Evolutionary conservation across 2,797 vertebrate genomes (phyloP).

Genomic region (Pelochelys cantorii): DNA sequence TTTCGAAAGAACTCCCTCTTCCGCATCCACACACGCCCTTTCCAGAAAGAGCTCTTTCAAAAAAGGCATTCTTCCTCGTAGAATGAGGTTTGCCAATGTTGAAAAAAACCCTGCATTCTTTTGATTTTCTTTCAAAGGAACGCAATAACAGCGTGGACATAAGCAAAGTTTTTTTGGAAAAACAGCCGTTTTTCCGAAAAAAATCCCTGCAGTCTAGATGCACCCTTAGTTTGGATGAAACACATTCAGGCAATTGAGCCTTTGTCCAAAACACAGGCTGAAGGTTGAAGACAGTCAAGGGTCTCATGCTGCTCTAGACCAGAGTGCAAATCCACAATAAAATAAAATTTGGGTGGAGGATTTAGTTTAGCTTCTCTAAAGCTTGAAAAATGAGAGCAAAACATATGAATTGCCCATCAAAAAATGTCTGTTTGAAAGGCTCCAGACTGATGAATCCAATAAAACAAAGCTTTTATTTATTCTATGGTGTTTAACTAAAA

Average conservation of each 20-base stretch:
- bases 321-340: background rate
- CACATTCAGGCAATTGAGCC: background rate
- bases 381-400: background rate
- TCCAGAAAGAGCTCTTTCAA: no score
- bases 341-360: background rate
- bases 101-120: no score
- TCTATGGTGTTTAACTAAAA: constrained; percentile 22
- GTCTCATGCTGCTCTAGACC: background rate
- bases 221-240: background rate
- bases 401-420: background rate
- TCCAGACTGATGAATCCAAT: background rate
- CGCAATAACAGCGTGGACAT: no score
- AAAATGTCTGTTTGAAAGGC: background rate
- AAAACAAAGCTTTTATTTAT: constrained; percentile 27
- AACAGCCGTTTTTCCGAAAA: no score
- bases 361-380: background rate
- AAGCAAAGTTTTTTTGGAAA: no score
- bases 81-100: no score
- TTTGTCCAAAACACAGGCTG: background rate
- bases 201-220: no score
- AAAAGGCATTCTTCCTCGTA: no score
- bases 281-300: background rate
- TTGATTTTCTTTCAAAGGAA: no score
- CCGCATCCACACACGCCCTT: no score
- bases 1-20: no score